phyloP scores from a whole-genome alignment of 2,888 invertebrate genomes.

The Hermaeophaga mercurialis region DNA sequence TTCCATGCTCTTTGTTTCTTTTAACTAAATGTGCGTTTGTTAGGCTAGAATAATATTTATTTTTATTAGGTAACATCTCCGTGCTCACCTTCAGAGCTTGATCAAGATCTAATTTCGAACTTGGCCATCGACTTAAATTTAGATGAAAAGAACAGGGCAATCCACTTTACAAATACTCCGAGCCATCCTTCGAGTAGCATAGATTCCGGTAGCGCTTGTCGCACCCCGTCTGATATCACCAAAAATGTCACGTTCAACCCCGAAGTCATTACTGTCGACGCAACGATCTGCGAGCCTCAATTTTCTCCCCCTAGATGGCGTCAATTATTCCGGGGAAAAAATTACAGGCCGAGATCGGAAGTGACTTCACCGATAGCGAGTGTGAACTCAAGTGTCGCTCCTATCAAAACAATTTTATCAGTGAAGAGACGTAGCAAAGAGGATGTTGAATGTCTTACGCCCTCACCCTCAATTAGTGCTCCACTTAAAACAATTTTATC shows the following conservation, averaged over 20 bases:
- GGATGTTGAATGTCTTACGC: constrained; percentile 8
- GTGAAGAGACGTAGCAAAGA: constrained; percentile 34
- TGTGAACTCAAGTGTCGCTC: constrained; percentile 29
- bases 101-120: constrained; percentile 56
- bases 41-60: no score
- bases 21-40: no score
- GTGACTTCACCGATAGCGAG: constrained; percentile 29
- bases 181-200: constrained; percentile 47
- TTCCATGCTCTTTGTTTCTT: no score
- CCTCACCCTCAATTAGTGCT: constrained; percentile 27
- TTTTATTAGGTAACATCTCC: constrained; percentile 37
- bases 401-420: constrained; percentile 44
- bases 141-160: constrained; percentile 54
- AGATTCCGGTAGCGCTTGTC: constrained; percentile 52
- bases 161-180: constrained; percentile 43
- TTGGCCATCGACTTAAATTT: constrained; percentile 56
- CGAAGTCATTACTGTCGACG: constrained; percentile 47
- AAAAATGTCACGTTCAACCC: constrained; percentile 58
- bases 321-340: constrained; percentile 42
- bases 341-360: constrained; percentile 32
- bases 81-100: constrained; percentile 48
- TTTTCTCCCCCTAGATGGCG: constrained; percentile 43
- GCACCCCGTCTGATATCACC: constrained; percentile 51
- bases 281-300: constrained; percentile 32
- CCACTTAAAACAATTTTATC: constrained; percentile 42